Base-by-base conservation (phyloP, 2,797 vertebrate genomes). In the Thunnus albacares region DNA sequence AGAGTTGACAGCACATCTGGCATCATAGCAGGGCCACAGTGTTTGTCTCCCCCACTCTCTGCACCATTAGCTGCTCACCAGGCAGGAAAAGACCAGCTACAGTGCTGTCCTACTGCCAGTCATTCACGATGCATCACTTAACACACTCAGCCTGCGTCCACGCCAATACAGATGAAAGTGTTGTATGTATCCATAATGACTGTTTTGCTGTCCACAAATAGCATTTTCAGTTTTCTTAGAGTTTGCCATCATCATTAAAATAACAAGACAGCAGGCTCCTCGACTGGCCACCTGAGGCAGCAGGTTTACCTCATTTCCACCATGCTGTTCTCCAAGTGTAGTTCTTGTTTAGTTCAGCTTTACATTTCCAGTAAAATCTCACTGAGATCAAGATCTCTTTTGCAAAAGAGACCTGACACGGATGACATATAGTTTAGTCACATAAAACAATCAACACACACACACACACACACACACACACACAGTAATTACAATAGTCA, bases 1-100 rank as follows among this genome's bases (percentile, higher is more conserved):
- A 59, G 80, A 86, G 85, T 45, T 87, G 87, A 92, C 86, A 90
- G 90, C 93, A 94, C 94, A 94, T 95, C 95, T 95, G 94, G 93
- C 91, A 73, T 85, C 83, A 65, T 87, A 83, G 89, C 72, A 33
- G 81, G 85, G 82, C 81, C 84, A 72, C 62, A 60, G 79, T 85
- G 89, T 91, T 90, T 90, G 86, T 80, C 90, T 87, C 80, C 83
- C 88, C 90, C 66, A 68, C 71, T 90, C 88, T 90, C 85, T 87
- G 85, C 94, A 91, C 90, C 92, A 93, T 95, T 95, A 94, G 93
- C 87, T 91, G 92, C 92, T 94, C 87, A 90, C 82, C 63, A 84
- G 90, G 91, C 92, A 93, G 86, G 91, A 92, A 93, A 92, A 90
- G 80, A 90, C 69, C 82, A 81, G 73, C 81, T 67, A 66, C 71